A percentile compares a stretch with the other conserved stretches of the same genome.
phyloP scores from a whole-genome alignment of 2,888 invertebrate species.

The Pediacus dermestoides region DNA sequence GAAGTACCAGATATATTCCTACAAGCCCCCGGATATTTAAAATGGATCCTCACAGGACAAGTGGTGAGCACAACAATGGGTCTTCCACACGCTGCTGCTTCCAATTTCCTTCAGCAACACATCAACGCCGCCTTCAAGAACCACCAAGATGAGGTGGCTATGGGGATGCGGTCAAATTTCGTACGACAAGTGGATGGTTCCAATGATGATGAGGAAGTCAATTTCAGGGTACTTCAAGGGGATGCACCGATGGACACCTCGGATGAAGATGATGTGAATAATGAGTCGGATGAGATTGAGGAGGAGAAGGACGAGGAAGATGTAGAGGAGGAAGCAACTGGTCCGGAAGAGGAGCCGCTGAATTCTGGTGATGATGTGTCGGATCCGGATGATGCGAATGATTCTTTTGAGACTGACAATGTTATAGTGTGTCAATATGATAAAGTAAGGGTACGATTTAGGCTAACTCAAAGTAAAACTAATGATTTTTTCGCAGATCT shows the following conservation, averaged over 20 bases:
- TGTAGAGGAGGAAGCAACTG: slow-evolving; percentile 38
- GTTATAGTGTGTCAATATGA: slow-evolving; percentile 99
- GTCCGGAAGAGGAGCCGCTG: slow-evolving; percentile 83
- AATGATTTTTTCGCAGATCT: slow-evolving; percentile 58
- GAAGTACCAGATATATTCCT: slow-evolving; percentile 85
- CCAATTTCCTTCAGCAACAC: slow-evolving; percentile 79
- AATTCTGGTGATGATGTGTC: slow-evolving; percentile 97
- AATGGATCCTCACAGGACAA: slow-evolving; percentile 75
- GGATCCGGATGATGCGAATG: slow-evolving; percentile 87
- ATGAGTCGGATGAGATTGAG: slow-evolving; percentile 64
- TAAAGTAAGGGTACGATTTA: slow-evolving; percentile 57
- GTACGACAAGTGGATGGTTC: slow-evolving; percentile 51
- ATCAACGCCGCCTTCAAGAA: slow-evolving; percentile 69
- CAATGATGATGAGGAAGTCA: no score
- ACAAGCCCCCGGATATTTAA: slow-evolving; percentile 55
- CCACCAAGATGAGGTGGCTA: slow-evolving; percentile 31
- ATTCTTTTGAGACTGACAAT: slow-evolving; percentile 95
- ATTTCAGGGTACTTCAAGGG: slow-evolving; percentile 33
- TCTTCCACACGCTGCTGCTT: slow-evolving; percentile 75
- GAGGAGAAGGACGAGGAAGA: slow-evolving; percentile 58
- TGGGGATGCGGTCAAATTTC: slow-evolving; percentile 27
- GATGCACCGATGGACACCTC: slow-evolving; percentile 61
- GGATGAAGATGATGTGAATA: slow-evolving; percentile 64
- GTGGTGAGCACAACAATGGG: slow-evolving; percentile 86
- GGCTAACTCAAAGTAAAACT: slow-evolving; percentile 1